Percentiles rank a stretch among this genome's conserved stretches.
Evolutionary conservation across 2,888 invertebrate genomes (phyloP).

Genomic region (Resseliella maxima): DNA sequence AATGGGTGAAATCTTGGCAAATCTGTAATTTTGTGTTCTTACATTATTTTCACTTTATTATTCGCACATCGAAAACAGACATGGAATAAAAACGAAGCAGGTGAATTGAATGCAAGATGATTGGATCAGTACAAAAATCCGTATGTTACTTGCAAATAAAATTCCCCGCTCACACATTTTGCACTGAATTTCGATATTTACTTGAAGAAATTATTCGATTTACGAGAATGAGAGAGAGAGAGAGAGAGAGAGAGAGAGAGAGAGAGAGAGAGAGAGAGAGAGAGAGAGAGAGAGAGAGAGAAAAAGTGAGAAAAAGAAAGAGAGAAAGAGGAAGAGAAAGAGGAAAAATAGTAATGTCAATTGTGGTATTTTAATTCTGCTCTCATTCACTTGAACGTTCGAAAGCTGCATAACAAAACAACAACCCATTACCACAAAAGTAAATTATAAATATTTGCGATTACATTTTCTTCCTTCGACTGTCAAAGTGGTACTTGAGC

Average conservation of each 20-base stretch:
- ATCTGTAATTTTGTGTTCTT: slow-evolving; percentile 5
- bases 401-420: not conserved
- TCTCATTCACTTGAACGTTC: not conserved
- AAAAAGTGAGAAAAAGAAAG: no score
- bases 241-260: no score
- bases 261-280: no score
- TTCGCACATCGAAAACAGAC: no score
- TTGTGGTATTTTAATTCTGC: slow-evolving; percentile 17
- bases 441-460: slow-evolving; percentile 32
- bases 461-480: slow-evolving; percentile 1
- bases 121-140: not conserved
- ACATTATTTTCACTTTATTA: not conserved
- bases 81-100: no score
- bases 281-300: no score
- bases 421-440: slow-evolving; percentile 13
- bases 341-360: not conserved
- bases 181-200: no score
- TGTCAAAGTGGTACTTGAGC: not conserved
- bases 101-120: slow-evolving; percentile 8
- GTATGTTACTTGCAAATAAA: not conserved
- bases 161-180: not conserved
- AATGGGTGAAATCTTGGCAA: slow-evolving; percentile 22
- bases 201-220: no score
- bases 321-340: not conserved
- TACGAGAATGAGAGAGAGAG: no score